A percentile compares a stretch with the other conserved stretches of the same genome.
phyloP scores from a whole-genome alignment of 2,888 invertebrate species.

The Eupithecia centaureata region DNA sequence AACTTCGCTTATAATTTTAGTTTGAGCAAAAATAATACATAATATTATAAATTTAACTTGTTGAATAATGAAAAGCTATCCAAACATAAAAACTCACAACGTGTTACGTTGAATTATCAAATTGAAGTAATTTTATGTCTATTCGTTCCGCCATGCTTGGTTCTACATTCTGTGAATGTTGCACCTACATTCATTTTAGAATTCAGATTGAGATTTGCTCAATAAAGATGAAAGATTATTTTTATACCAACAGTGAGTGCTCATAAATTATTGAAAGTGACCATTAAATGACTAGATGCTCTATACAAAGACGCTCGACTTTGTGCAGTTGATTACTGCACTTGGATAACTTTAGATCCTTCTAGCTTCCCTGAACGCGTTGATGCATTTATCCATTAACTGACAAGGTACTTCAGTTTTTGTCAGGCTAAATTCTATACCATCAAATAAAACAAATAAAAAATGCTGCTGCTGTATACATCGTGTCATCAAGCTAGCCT shows the following conservation, averaged over 20 bases:
- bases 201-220: constrained; percentile 12
- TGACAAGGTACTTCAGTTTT: no score
- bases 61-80: neutral
- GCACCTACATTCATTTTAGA: constrained; percentile 4
- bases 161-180: constrained; percentile 3
- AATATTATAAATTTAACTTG: no score
- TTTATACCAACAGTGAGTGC: neutral
- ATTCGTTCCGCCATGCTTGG: constrained; percentile 24
- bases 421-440: no score
- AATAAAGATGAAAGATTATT: constrained; percentile 22
- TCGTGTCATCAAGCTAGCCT: no score
- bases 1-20: no score
- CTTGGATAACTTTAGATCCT: no score
- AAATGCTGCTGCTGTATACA: no score
- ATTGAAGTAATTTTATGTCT: neutral
- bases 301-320: neutral
- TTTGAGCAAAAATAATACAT: no score
- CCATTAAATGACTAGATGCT: neutral
- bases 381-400: no score
- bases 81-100: neutral
- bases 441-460: no score
- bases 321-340: neutral
- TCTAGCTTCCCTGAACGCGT: no score
- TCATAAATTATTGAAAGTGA: neutral
- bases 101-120: neutral